A percentile compares a stretch with the other conserved stretches of the same genome.
Conservation (phyloP, 2,888 invertebrate genomes). For the Sialis lutaria region DNA sequence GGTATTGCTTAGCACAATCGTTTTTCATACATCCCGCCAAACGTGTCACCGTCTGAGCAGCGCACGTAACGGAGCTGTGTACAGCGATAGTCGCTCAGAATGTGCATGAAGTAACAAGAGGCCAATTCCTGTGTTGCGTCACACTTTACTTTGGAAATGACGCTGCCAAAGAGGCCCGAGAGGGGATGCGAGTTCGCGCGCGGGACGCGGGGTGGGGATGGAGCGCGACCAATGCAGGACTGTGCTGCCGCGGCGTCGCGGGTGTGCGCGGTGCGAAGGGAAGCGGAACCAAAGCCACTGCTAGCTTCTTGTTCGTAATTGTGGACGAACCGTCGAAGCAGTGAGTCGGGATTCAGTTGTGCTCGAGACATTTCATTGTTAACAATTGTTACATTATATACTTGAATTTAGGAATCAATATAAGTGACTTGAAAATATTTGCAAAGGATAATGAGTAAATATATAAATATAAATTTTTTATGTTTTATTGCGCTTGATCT, state of each 20-base stretch:
- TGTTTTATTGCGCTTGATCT: conserved; percentile 3
- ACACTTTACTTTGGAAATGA: not conserved
- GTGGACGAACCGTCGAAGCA: not conserved
- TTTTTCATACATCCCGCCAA: not conserved
- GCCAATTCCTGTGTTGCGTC: conserved; percentile 1
- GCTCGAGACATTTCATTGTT: not conserved
- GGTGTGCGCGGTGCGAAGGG: not conserved
- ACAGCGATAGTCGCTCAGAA: not conserved
- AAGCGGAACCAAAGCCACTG: not conserved
- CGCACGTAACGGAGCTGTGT: not conserved
- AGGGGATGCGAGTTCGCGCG: not conserved
- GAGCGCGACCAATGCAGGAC: not conserved
- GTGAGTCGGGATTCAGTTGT: not conserved
- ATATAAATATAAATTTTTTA: not conserved
- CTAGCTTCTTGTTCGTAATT: conserved; percentile 1
- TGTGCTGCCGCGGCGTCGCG: not conserved
- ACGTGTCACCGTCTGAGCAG: conserved; percentile 1
- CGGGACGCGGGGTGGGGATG: not conserved
- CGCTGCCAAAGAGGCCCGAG: not conserved
- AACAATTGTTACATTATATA: not conserved
- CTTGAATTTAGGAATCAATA: not conserved
- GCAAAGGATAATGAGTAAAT: not conserved
- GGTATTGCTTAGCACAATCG: not conserved
- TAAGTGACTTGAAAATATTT: too few relatives aligned
- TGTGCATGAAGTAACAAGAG: not conserved